phyloP scores from a whole-genome alignment of 2,797 vertebrate genomes.

The Ctenopoma kingsleyae region DNA sequence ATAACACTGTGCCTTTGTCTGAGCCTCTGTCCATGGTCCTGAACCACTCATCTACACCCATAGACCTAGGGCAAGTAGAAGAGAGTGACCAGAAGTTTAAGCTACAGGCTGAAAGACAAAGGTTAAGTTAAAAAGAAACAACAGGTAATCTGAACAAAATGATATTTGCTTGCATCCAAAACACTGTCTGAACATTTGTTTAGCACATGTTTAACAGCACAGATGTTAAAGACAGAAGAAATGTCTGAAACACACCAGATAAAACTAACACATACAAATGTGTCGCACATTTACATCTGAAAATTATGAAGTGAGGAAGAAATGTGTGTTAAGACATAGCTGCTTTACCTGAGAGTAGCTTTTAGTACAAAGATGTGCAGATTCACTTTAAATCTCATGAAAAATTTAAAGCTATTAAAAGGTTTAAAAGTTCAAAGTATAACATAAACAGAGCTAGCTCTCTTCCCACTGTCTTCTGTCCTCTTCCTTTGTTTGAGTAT shows the following conservation, averaged over 20 bases:
- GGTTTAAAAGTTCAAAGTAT: constrained; percentile 58
- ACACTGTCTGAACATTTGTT: not conserved
- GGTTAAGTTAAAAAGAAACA: not conserved
- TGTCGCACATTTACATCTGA: not conserved
- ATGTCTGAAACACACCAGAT: not conserved
- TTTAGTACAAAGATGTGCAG: constrained; percentile 12
- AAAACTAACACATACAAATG: not conserved
- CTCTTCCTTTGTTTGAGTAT: constrained; percentile 25
- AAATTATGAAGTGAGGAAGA: not conserved
- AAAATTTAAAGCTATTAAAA: constrained; percentile 62
- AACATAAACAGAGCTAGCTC: constrained; percentile 53
- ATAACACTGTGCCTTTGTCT: constrained; percentile 73
- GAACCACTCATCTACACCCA: constrained; percentile 80
- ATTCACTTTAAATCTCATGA: constrained; percentile 52
- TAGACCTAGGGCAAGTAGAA: constrained; percentile 66
- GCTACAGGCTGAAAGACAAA: not conserved
- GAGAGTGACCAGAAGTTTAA: constrained; percentile 22
- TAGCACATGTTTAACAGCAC: not conserved
- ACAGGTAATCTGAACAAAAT: not conserved
- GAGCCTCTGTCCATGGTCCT: constrained; percentile 88
- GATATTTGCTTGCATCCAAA: not conserved
- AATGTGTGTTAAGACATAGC: constrained; percentile 24
- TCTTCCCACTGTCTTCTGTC: constrained; percentile 44
- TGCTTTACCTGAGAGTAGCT: constrained; percentile 15
- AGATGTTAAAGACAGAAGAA: not conserved